Evolutionary conservation across 1,140 invertebrate species (phyloP).

Genomic region (Paraescarpia echinospica): DNA sequence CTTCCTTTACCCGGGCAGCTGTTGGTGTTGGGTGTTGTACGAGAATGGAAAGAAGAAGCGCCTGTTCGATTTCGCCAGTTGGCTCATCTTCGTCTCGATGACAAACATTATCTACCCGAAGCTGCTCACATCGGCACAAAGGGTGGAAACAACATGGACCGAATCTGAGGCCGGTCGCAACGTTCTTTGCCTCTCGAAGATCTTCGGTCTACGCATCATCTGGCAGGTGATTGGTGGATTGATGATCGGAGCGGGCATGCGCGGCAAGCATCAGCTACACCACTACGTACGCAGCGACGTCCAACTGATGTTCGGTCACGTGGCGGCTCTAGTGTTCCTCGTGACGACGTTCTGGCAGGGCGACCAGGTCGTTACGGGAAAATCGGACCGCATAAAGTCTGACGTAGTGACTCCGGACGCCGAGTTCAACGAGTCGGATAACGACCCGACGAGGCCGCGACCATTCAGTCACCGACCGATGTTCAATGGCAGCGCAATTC

Average conservation of each 20-base stretch:
- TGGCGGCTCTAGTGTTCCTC: background rate
- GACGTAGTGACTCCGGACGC: background rate
- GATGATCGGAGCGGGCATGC: background rate
- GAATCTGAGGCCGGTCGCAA: background rate
- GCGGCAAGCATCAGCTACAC: background rate
- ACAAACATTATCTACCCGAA: background rate
- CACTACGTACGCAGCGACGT: background rate
- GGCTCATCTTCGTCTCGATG: background rate
- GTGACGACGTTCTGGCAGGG: background rate
- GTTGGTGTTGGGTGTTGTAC: background rate
- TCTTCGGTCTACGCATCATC: background rate
- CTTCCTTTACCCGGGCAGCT: background rate
- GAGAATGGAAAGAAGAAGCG: background rate
- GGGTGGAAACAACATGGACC: background rate
- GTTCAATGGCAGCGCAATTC: background rate
- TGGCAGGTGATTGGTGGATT: background rate
- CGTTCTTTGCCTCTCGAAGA: background rate
- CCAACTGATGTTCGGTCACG: background rate
- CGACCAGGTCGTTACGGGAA: background rate
- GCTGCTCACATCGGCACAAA: background rate
- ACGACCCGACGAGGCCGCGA: background rate
- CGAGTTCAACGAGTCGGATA: background rate
- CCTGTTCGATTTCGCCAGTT: background rate
- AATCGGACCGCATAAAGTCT: background rate
- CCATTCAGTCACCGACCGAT: background rate